Evolutionary conservation across 1,140 invertebrate genomes (phyloP), one percentile per base, ranked within the genome.

Genomic region (Lepidurus arcticus): DNA sequence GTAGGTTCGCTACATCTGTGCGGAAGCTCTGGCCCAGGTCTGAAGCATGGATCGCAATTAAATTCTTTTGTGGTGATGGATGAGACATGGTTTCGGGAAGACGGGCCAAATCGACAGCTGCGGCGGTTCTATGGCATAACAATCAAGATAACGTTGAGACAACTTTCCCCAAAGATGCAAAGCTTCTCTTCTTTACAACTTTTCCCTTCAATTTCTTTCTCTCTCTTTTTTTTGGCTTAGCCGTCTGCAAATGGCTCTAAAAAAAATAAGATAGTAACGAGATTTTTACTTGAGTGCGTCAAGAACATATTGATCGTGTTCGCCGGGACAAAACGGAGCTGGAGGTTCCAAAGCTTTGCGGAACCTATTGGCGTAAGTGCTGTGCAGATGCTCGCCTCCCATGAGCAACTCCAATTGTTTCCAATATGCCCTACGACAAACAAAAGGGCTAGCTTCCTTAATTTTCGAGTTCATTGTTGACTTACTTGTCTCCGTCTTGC

Each of bases 31-130:
- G 53, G 53, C 53, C 53, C 21, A 65, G 21, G 53, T 21, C 13
- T 65, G 53, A 65, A 21, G 53, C 53, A 65, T 65, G 53, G 53
- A 65, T 13, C 5, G 53, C 21, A 65, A 65, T 65, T 65, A 65
- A 65, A 65, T 65, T 65, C 53, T 65, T 65, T 65, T 65, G 53
- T 65, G 53, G 53, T 65, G 53, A 65, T 21, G 53, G 53, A 65
- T 65, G 53, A 13, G 53, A 7, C 53, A 13, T 21, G 21, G 16
- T 65, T 16, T 65, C 53, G 16, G 53, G 53, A 13, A 65, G 53
- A 65, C 21, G 53, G 53, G 21, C 21, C 21, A 65, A 65, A 21
- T 65, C 53, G 13, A 65, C 53, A 65, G 53, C 53, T 65, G 53
- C 53, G 8, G 53, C 13, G 53, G 13, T 65, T 65, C 53, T 65